phyloP scores from a whole-genome alignment of 2,797 vertebrate genomes.

The Acanthis flammea region DNA sequence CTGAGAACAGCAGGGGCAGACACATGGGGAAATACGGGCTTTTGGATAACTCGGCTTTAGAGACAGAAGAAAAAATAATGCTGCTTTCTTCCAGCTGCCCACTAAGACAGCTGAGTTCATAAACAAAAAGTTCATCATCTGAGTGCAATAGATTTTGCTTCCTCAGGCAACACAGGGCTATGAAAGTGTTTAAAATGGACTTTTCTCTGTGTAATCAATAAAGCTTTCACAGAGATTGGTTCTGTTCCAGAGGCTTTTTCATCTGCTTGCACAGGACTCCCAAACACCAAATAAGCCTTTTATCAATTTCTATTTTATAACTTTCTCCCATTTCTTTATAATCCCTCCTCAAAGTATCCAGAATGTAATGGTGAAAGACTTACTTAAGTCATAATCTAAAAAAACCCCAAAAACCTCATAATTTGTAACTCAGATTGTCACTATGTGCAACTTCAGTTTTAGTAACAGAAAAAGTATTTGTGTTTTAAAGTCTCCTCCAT shows the following conservation, averaged over 20 bases:
- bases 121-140: constrained; percentile 57
- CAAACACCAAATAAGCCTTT: constrained; percentile 8
- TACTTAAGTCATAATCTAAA: not conserved
- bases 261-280: not conserved
- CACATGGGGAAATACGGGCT: not conserved
- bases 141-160: constrained; percentile 64
- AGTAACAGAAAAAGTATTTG: not conserved
- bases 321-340: not conserved
- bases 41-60: constrained; percentile 6
- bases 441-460: not conserved
- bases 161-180: constrained; percentile 20
- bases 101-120: constrained; percentile 39
- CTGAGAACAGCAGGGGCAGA: not conserved
- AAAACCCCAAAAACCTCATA: not conserved
- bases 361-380: not conserved
- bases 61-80: constrained; percentile 24
- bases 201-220: constrained; percentile 60
- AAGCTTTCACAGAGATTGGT: constrained; percentile 33
- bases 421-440: not conserved
- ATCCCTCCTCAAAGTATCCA: not conserved
- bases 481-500: not conserved
- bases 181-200: constrained; percentile 56
- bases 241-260: constrained; percentile 16
- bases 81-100: constrained; percentile 1
- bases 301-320: not conserved